Percentiles rank a stretch among this genome's conserved stretches.
Conservation (phyloP, 2,888 invertebrate species). For the Caenorhabditis becei region DNA sequence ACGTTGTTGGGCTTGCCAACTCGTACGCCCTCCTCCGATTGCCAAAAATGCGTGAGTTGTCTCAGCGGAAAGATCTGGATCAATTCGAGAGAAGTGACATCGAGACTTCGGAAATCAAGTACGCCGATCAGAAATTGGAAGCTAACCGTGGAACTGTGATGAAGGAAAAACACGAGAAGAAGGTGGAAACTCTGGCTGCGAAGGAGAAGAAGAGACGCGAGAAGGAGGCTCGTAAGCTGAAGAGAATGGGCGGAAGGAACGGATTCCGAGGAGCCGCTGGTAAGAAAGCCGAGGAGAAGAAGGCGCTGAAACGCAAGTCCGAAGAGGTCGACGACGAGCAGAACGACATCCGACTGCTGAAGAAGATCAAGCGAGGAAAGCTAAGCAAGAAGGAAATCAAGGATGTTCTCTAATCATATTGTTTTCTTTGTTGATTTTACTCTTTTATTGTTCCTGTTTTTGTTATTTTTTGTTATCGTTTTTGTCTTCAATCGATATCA, state of each 20-base stretch:
- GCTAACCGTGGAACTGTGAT: slow-evolving; percentile 61
- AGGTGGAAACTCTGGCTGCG: slow-evolving; percentile 64
- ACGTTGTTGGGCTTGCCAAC: slow-evolving; percentile 87
- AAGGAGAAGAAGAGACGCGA: slow-evolving; percentile 64
- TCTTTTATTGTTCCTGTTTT: slow-evolving; percentile 22
- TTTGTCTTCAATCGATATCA: slow-evolving; percentile 17
- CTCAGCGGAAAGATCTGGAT: slow-evolving; percentile 63
- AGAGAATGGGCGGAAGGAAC: slow-evolving; percentile 54
- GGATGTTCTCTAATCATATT: slow-evolving; percentile 60
- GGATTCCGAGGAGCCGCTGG: slow-evolving; percentile 45
- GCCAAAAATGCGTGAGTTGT: slow-evolving; percentile 95
- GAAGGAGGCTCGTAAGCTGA: slow-evolving; percentile 63
- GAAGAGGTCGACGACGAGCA: slow-evolving; percentile 82
- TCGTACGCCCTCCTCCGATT: slow-evolving; percentile 93
- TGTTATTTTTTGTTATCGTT: slow-evolving; percentile 15
- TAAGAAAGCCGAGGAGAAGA: slow-evolving; percentile 50
- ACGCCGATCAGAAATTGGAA: slow-evolving; percentile 65
- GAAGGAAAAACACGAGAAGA: slow-evolving; percentile 70
- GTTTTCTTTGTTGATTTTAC: slow-evolving; percentile 28
- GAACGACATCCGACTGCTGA: slow-evolving; percentile 82
- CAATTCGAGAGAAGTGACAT: slow-evolving; percentile 76
- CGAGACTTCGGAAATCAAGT: slow-evolving; percentile 76
- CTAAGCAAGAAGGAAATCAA: slow-evolving; percentile 81
- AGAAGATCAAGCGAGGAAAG: slow-evolving; percentile 83
- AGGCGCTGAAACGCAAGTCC: slow-evolving; percentile 62